A percentile compares a stretch with the other conserved stretches of the same genome.
Conservation (phyloP, 1,140 invertebrate genomes). For the Prorops nasuta region DNA sequence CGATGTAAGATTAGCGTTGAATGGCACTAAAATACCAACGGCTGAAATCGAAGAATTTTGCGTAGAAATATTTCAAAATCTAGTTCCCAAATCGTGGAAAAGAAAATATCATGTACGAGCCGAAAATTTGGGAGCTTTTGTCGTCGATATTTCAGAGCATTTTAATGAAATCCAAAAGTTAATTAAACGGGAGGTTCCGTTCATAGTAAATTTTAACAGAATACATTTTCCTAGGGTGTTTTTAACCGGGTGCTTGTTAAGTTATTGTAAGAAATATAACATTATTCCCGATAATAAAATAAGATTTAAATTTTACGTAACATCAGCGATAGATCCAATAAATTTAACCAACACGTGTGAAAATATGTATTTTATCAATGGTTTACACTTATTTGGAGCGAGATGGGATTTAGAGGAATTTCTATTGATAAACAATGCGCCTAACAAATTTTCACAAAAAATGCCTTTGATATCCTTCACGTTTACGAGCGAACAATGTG, state of each 20-base stretch:
- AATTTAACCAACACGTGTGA: conserved; percentile 43
- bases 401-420: conserved; percentile 68
- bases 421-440: conserved; percentile 68
- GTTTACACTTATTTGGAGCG: conserved; percentile 81
- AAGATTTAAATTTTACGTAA: conserved; percentile 58
- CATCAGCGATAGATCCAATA: conserved; percentile 19
- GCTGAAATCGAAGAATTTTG: conserved; percentile 62
- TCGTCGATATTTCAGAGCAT: conserved; percentile 34
- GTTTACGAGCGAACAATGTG: conserved; percentile 54
- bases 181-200: conserved; percentile 63
- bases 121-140: conserved; percentile 25
- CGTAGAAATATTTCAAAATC: conserved; percentile 56
- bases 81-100: conserved; percentile 56
- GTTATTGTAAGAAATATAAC: conserved; percentile 62
- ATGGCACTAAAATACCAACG: conserved; percentile 64
- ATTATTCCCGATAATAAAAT: conserved; percentile 62
- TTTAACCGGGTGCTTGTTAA: conserved; percentile 65
- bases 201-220: conserved; percentile 65
- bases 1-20: conserved; percentile 63
- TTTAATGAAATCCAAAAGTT: conserved; percentile 54
- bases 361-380: conserved; percentile 76
- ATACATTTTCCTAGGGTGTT: conserved; percentile 71
- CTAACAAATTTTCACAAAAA: conserved; percentile 74
- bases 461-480: conserved; percentile 75
- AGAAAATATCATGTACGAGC: conserved; percentile 13